Percentiles rank a stretch among this genome's conserved stretches.
phyloP scores from a whole-genome alignment of 35 echinoderm and acorn worm genomes.

The Nesometra sesokonis region DNA sequence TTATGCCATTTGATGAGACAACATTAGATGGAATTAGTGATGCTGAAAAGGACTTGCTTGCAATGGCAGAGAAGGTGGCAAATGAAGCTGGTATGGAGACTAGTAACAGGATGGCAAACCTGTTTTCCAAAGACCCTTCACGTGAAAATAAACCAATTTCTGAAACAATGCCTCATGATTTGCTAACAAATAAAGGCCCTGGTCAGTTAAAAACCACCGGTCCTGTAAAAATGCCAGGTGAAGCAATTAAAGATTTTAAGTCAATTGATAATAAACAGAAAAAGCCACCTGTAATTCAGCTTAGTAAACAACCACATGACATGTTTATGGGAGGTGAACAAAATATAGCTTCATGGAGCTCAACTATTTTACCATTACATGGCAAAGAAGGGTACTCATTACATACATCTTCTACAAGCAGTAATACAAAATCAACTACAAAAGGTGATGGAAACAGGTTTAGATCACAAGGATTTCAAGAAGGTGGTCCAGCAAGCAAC shows the following conservation, averaged over 20 bases:
- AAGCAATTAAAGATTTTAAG: not conserved
- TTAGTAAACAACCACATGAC: not conserved
- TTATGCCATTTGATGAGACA: not conserved
- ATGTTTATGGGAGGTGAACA: not conserved
- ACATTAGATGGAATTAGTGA: not conserved
- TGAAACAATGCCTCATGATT: not conserved
- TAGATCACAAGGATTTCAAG: not conserved
- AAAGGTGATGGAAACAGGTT: not conserved
- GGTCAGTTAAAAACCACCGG: not conserved
- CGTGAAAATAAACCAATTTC: not conserved
- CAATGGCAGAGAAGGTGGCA: not conserved
- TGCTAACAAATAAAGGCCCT: not conserved
- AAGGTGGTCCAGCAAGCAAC: not conserved
- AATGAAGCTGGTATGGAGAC: not conserved
- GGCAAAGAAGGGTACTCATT: not conserved
- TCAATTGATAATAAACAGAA: not conserved
- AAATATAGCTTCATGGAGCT: not conserved
- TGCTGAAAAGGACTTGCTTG: not conserved
- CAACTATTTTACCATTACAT: not conserved
- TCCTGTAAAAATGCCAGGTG: not conserved
- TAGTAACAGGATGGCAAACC: not conserved
- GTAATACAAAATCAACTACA: not conserved
- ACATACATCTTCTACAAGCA: not conserved
- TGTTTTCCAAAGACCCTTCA: not conserved
- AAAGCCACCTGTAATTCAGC: not conserved